Evolutionary conservation across 2,113 vertebrate genomes (phyloP).

Genomic region (Lipophrys pholis): DNA sequence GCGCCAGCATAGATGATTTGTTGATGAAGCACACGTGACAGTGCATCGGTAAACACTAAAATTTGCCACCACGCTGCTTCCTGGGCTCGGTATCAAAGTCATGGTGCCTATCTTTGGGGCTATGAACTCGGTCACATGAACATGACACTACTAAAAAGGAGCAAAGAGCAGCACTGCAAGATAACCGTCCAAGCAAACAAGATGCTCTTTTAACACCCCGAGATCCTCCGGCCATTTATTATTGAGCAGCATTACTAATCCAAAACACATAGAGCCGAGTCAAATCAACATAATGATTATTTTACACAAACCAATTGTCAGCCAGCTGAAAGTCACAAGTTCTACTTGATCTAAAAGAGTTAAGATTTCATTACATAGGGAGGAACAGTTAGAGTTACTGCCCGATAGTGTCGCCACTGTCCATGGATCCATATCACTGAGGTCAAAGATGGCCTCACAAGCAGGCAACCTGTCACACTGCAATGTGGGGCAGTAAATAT

Average conservation of each 20-base stretch:
- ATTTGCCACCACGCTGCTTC: slow-evolving; percentile 34
- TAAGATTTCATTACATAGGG: slow-evolving; percentile 8
- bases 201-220: slow-evolving; percentile 5
- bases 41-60: slow-evolving; percentile 59
- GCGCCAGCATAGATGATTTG: slow-evolving; percentile 18
- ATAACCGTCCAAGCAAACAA: slow-evolving; percentile 5
- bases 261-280: neutral
- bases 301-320: neutral
- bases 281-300: neutral
- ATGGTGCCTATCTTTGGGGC: slow-evolving; percentile 62
- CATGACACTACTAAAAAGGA: slow-evolving; percentile 49
- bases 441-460: slow-evolving; percentile 47
- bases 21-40: slow-evolving; percentile 40
- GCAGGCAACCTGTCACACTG: slow-evolving; percentile 29
- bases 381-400: slow-evolving; percentile 32
- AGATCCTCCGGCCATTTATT: slow-evolving; percentile 1
- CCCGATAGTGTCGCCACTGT: slow-evolving; percentile 41
- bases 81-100: slow-evolving; percentile 30
- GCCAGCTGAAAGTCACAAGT: neutral
- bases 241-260: slow-evolving; percentile 8
- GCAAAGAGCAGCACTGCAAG: slow-evolving; percentile 13
- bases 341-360: neutral
- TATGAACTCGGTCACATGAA: slow-evolving; percentile 64
- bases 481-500: slow-evolving; percentile 21
- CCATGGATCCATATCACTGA: slow-evolving; percentile 38